Conservation (phyloP, 2,888 invertebrate species). For the Drosophila histrio region DNA sequence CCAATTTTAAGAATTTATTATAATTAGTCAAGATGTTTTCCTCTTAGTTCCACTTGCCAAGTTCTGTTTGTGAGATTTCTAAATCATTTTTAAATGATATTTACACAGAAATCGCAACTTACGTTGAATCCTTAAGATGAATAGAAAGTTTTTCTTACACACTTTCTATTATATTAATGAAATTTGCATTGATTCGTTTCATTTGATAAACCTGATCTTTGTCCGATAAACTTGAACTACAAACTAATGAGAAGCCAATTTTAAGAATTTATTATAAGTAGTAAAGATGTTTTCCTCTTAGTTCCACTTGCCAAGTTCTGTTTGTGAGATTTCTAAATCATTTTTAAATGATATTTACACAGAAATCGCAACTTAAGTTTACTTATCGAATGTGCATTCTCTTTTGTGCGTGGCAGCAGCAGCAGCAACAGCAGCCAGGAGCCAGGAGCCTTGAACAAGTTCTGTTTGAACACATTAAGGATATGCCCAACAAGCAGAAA, state of each 20-base stretch:
- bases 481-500: slow-evolving; percentile 14
- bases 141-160: too few species aligned
- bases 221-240: neutral
- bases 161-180: too few species aligned
- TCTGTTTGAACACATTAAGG: slow-evolving; percentile 28
- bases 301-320: neutral
- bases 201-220: neutral
- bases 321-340: neutral
- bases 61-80: neutral
- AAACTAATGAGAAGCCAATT: neutral
- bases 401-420: slow-evolving; percentile 1
- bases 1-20: neutral
- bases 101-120: neutral
- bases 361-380: neutral
- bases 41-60: neutral
- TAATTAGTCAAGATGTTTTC: neutral
- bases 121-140: too few species aligned
- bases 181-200: too few species aligned
- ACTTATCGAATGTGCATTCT: slow-evolving; percentile 8
- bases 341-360: neutral
- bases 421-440: neutral
- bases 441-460: slow-evolving; percentile 19
- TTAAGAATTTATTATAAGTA: neutral
- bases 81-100: neutral
- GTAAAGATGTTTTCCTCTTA: neutral